Percentiles rank a stretch among this genome's conserved stretches.
phyloP scores from a whole-genome alignment of 1,140 invertebrate species.

The Brachionus plicatilis region DNA sequence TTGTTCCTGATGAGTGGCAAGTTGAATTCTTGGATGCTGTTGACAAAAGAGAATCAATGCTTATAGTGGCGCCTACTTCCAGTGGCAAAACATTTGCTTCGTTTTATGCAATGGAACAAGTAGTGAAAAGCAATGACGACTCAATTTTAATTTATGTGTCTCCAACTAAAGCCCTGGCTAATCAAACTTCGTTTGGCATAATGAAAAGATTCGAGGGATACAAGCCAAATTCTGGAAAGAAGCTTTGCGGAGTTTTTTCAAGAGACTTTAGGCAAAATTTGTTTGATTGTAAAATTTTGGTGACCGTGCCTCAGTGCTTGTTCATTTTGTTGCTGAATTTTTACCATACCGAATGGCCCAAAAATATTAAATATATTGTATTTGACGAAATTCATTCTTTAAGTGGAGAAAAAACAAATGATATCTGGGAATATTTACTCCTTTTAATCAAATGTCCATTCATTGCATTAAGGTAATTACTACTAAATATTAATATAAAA shows the following conservation, averaged over 20 bases:
- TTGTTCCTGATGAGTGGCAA: constrained; percentile 15
- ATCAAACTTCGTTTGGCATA: background rate
- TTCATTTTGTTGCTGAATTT: background rate
- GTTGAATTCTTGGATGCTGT: constrained; percentile 17
- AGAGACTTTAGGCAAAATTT: constrained; percentile 21
- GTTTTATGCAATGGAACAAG: constrained; percentile 29
- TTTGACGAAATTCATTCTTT: constrained; percentile 28
- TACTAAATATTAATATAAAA: too few relatives aligned
- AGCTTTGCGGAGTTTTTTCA: constrained; percentile 17
- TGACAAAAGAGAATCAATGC: background rate
- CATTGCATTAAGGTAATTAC: background rate
- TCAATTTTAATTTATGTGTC: constrained; percentile 6
- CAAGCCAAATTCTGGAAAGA: background rate
- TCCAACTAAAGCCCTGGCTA: constrained; percentile 14
- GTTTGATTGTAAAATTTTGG: background rate
- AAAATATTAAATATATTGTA: background rate
- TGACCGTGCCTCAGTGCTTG: constrained; percentile 6
- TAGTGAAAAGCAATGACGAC: background rate
- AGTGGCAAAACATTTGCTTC: constrained; percentile 32
- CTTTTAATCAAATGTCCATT: constrained; percentile 17
- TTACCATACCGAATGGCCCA: background rate
- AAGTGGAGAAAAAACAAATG: background rate
- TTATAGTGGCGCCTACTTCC: constrained; percentile 13
- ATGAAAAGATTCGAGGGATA: background rate
- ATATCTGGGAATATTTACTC: constrained; percentile 14